Evolutionary conservation across 2,888 invertebrate species (phyloP), one percentile per base, ranked within the genome.

Genomic region (Meteorus colon): DNA sequence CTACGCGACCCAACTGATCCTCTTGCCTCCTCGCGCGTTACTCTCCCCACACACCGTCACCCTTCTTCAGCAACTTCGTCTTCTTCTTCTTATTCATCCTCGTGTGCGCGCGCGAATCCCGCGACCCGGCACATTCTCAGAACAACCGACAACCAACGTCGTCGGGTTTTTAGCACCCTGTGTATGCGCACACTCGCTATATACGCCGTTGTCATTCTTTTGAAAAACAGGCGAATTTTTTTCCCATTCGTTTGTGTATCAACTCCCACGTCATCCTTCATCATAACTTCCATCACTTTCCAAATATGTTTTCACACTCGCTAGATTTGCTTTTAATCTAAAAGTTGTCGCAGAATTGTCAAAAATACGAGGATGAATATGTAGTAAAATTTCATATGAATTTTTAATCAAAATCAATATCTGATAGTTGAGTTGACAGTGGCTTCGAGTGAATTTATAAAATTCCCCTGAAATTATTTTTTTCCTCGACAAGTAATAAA

Each of bases 121-220:
- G 24, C 70, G 76, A 79, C 77, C 73, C 74, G 72, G 75, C 85
- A 86, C 83, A 81, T 88, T 80, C 80, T 80, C 70, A 76, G 80
- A 80, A 80, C 77, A 75, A 77, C 63, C 76, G 74, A 27, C 73
- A 68, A 76, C 55, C 62, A 70, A 55, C 72, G 73, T 69, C 73
- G 37, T 74, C 79, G 75, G 14, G 67, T 69, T 69, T 69, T 69
- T 69, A 69, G 69, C 69, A n/a, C 69, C 69, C 45, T 41, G 27
- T 24, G 37, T 65, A 37, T 19, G n/a, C 37, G 34, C 19, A 19
- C 24, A 16, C 48, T 48, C 24, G 24, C 48, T 48, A 67, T 45
- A 34, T 34, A 31, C 41, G 19, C 5, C 19, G 34, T 19, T 16
- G 14, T 69, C 29, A 19, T 27, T 27, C 41, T 41, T 41, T 19